phyloP scores from a whole-genome alignment of 2,113 vertebrate genomes.

The Megaceryle maxima region DNA sequence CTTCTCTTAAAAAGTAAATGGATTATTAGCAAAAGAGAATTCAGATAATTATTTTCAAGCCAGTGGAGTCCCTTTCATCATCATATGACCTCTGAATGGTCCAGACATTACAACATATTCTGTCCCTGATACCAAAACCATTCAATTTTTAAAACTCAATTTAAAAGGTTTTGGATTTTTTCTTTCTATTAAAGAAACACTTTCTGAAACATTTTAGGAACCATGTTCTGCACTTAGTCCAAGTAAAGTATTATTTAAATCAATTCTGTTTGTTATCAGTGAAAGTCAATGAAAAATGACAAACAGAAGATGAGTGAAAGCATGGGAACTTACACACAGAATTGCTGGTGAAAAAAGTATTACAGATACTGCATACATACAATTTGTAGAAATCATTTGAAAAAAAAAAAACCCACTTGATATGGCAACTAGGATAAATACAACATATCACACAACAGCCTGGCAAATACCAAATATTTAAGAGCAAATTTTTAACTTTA shows the following conservation, averaged over 20 bases:
- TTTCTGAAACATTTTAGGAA: background rate
- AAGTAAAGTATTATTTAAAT: background rate
- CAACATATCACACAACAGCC: background rate
- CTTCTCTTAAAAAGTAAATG: background rate
- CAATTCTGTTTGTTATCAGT: background rate
- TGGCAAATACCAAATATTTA: background rate
- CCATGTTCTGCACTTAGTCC: background rate
- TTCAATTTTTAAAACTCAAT: conserved; percentile 15
- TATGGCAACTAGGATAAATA: background rate
- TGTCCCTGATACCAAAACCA: background rate
- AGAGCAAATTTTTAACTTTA: background rate
- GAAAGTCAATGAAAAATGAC: background rate
- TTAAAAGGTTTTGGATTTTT: background rate
- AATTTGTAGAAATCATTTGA: background rate
- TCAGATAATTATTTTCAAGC: background rate
- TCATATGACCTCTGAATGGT: background rate
- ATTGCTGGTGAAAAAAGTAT: background rate
- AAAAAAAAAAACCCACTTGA: background rate
- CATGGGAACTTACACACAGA: background rate
- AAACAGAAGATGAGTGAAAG: background rate
- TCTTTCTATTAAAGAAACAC: background rate
- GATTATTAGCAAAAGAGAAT: background rate
- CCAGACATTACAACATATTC: conserved; percentile 45
- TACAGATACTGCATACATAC: background rate
- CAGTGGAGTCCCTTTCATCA: background rate